These are phyloP conservation scores for Cheilosia grossa DNA, from an alignment of 2,888 invertebrate genomes.

Conservation along the genomic window DNA sequence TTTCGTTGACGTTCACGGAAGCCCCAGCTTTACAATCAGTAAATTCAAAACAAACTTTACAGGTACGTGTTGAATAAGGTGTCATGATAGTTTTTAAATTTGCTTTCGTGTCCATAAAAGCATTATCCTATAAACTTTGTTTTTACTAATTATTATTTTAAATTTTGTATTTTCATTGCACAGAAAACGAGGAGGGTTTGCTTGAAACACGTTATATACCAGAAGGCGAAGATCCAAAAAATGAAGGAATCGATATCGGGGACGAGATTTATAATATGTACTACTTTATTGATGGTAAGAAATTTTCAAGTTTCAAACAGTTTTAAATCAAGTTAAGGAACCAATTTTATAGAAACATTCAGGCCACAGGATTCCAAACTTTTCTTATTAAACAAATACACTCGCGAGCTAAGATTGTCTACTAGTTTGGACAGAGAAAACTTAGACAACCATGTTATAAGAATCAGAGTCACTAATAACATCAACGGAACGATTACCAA, in stretches of 20 bases:
- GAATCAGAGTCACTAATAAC: constrained; percentile 84
- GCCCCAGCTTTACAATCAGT: constrained; percentile 83
- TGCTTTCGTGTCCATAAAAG: too few relatives aligned
- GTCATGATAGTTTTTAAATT: too few relatives aligned
- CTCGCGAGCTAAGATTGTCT: constrained; percentile 82
- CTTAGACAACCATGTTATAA: constrained; percentile 81
- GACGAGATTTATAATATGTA: constrained; percentile 83
- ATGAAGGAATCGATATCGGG: constrained; percentile 81
- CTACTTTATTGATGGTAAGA: constrained; percentile 84
- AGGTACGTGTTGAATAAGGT: constrained; percentile 52
- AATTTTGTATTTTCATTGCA: constrained; percentile 19
- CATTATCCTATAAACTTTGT: too few relatives aligned
- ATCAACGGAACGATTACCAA: constrained; percentile 76
- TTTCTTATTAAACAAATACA: constrained; percentile 80
- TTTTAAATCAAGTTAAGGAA: background rate
- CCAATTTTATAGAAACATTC: constrained; percentile 62
- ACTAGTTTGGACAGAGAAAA: constrained; percentile 83
- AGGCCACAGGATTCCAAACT: constrained; percentile 69
- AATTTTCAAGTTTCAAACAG: background rate
- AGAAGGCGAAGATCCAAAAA: constrained; percentile 84
- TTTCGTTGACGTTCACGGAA: constrained; percentile 84
- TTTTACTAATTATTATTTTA: background rate
- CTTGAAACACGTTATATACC: constrained; percentile 82
- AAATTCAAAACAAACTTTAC: constrained; percentile 76
- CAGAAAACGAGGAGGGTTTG: constrained; percentile 78